Conservation (phyloP, 1,140 invertebrate genomes). For the Neomicropteryx cornuta region DNA sequence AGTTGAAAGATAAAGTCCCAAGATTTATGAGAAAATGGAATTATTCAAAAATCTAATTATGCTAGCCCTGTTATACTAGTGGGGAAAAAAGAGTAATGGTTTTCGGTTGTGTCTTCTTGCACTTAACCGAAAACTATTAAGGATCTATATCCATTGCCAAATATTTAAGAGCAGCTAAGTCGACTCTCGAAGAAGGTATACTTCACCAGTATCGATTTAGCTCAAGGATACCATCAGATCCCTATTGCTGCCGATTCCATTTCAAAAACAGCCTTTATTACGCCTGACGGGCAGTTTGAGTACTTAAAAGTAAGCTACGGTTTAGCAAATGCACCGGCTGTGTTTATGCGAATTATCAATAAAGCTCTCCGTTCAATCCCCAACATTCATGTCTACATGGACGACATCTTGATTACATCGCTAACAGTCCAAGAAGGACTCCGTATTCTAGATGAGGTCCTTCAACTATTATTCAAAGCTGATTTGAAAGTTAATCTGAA, state of each 20-base stretch:
- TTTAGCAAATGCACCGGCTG: conserved; percentile 24
- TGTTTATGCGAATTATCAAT: conserved; percentile 31
- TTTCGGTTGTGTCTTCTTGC: too few species aligned
- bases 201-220: conserved; percentile 9
- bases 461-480: not conserved
- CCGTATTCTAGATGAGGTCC: not conserved
- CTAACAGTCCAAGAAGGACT: conserved; percentile 1
- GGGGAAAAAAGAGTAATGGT: too few species aligned
- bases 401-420: conserved; percentile 2
- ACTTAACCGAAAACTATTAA: too few species aligned
- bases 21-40: too few species aligned
- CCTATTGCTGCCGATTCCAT: conserved; percentile 19
- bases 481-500: conserved; percentile 4
- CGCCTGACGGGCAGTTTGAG: conserved; percentile 22
- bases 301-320: conserved; percentile 25
- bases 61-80: too few species aligned
- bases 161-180: not conserved
- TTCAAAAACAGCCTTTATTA: conserved; percentile 26
- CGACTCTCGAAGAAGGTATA: not conserved
- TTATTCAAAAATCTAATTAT: too few species aligned
- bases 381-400: conserved; percentile 5
- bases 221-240: conserved; percentile 22
- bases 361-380: not conserved
- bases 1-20: too few species aligned
- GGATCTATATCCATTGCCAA: not conserved